phyloP scores from a whole-genome alignment of 2,113 vertebrate genomes.

The Brachirus orientalis region DNA sequence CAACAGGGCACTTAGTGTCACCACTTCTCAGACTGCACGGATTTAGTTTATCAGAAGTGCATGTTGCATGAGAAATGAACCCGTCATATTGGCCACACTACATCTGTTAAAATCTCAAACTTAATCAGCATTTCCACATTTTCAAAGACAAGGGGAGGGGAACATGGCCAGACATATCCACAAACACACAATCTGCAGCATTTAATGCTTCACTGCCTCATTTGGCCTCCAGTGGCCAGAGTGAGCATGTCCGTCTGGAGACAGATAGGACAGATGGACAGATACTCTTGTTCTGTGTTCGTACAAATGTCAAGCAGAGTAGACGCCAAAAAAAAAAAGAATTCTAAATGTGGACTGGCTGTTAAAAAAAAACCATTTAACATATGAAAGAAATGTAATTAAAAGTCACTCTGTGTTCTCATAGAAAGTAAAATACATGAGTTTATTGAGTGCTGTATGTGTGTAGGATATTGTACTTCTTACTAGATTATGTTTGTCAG shows the following conservation, averaged over 20 bases:
- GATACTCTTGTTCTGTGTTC: conserved; percentile 13
- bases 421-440: too few relatives aligned
- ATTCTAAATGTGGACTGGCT: background rate
- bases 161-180: conserved; percentile 9
- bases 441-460: too few relatives aligned
- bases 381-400: background rate
- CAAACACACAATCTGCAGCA: conserved; percentile 40
- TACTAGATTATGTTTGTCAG: too few relatives aligned
- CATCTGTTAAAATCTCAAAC: background rate
- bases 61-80: background rate
- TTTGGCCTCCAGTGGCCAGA: conserved; percentile 68
- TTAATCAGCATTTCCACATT: background rate
- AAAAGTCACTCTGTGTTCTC: background rate
- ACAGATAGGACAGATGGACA: conserved; percentile 24
- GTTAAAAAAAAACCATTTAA: background rate
- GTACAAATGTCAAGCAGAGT: conserved; percentile 9
- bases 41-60: background rate
- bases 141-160: background rate
- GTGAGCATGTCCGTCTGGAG: conserved; percentile 41
- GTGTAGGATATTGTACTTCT: too few relatives aligned
- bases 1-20: background rate
- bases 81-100: background rate
- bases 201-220: conserved; percentile 74
- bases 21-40: background rate
- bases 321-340: conserved; percentile 2